These are phyloP conservation scores for Stictocephala bisonia DNA, from an alignment of 2,888 invertebrate species.

Conservation along the genomic window DNA sequence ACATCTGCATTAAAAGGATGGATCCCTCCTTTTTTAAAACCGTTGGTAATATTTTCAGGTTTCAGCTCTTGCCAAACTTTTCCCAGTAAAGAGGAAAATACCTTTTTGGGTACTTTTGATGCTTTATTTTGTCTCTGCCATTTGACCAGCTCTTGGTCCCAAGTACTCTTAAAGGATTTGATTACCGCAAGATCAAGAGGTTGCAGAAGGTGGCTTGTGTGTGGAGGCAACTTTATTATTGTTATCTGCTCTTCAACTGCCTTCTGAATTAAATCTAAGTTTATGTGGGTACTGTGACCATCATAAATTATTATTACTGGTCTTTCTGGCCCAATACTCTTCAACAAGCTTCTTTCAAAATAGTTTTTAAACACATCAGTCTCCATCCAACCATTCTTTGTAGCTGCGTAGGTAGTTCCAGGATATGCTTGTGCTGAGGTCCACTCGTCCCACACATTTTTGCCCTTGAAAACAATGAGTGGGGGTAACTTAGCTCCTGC, in stretches of 20 bases:
- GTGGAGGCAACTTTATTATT: constrained; percentile 61
- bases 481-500: constrained; percentile 61
- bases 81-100: constrained; percentile 55
- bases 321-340: constrained; percentile 49
- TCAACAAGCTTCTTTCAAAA: neutral
- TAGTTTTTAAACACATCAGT: constrained; percentile 24
- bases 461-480: constrained; percentile 62
- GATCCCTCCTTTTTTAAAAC: constrained; percentile 59
- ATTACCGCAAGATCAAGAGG: constrained; percentile 59
- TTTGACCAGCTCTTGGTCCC: constrained; percentile 56
- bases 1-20: constrained; percentile 54
- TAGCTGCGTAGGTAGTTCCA: constrained; percentile 60
- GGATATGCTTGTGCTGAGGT: constrained; percentile 54
- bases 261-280: constrained; percentile 56
- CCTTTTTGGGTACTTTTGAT: constrained; percentile 53
- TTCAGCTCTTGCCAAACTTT: constrained; percentile 56
- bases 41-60: constrained; percentile 53
- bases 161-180: constrained; percentile 57
- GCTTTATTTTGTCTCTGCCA: constrained; percentile 58
- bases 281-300: constrained; percentile 60
- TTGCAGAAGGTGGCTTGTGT: constrained; percentile 55
- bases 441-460: constrained; percentile 62
- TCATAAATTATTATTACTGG: constrained; percentile 61
- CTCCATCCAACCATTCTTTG: constrained; percentile 61
- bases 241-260: constrained; percentile 54